Evolutionary conservation across 2,888 invertebrate genomes (phyloP).

Genomic region (Flexamia atlantica): DNA sequence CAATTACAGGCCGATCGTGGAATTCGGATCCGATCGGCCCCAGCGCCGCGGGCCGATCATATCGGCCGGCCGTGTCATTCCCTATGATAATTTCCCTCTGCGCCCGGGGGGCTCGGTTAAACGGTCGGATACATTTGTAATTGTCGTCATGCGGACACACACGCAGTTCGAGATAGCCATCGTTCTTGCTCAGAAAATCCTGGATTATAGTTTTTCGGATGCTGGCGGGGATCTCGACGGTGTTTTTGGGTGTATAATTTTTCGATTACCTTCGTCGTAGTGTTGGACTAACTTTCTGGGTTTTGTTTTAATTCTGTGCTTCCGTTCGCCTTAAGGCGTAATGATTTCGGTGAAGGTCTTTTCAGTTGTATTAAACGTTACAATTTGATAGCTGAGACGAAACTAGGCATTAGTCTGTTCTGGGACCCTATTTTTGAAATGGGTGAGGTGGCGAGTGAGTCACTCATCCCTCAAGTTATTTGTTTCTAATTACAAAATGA

Average conservation of each 20-base stretch:
- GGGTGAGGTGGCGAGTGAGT: too few relatives aligned
- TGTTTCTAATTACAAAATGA: too few relatives aligned
- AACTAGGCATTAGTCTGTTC: too few relatives aligned
- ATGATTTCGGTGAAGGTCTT: too few relatives aligned
- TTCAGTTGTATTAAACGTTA: too few relatives aligned
- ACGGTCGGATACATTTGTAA: conserved; percentile 25
- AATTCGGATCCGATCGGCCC: not conserved
- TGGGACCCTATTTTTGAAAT: too few relatives aligned
- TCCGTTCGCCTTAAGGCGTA: too few relatives aligned
- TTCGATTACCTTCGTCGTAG: not conserved
- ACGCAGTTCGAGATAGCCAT: not conserved
- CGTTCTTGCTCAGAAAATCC: not conserved
- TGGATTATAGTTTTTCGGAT: conserved; percentile 4
- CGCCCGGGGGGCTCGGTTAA: not conserved
- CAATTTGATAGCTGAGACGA: too few relatives aligned
- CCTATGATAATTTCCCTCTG: conserved; percentile 5
- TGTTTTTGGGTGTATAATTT: conserved; percentile 8
- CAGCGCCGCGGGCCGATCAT: not conserved
- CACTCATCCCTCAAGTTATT: too few relatives aligned
- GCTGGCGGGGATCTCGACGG: not conserved
- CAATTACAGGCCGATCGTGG: conserved; percentile 20
- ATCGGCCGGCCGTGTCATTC: not conserved
- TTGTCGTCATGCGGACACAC: not conserved
- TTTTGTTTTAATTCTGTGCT: not conserved
- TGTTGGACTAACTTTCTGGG: too few relatives aligned